A percentile compares a stretch with the other conserved stretches of the same genome.
Conservation (phyloP, 2,888 invertebrate species). For the Linnaemya tessellans region DNA sequence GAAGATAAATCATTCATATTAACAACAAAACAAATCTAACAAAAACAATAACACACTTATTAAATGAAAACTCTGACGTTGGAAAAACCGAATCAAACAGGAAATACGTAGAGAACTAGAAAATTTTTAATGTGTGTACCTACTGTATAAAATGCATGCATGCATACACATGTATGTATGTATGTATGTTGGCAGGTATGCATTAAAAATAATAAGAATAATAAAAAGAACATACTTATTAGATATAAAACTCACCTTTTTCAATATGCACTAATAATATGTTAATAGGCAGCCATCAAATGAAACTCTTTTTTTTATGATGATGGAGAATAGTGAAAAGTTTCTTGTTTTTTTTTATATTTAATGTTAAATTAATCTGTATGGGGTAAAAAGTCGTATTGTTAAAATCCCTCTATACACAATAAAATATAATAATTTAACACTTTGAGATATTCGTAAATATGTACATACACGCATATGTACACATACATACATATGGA, state of each 20-base stretch:
- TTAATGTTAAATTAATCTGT: conserved; percentile 19
- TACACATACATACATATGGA: no score
- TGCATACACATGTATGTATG: background rate
- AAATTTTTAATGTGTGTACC: conserved; percentile 18
- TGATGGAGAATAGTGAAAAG: conserved; percentile 9
- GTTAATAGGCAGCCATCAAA: background rate
- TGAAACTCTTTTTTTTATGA: background rate
- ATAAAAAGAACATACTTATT: background rate
- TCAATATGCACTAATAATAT: conserved; percentile 18
- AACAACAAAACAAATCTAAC: conserved; percentile 25
- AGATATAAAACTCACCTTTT: conserved; percentile 51
- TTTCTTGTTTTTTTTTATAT: conserved; percentile 10
- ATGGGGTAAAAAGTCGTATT: conserved; percentile 42
- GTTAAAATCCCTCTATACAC: conserved; percentile 37
- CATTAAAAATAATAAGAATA: background rate
- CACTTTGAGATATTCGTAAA: background rate
- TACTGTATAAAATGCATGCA: no score
- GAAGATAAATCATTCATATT: conserved; percentile 8
- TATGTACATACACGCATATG: no score
- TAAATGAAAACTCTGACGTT: conserved; percentile 38
- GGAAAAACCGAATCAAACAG: conserved; percentile 48
- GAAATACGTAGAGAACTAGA: conserved; percentile 55
- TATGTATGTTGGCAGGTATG: background rate
- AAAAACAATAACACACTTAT: conserved; percentile 38
- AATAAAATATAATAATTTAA: conserved; percentile 15